These are phyloP conservation scores for Noctilio leporinus DNA, from an alignment of 2,113 vertebrate species.

Conservation along the genomic window DNA sequence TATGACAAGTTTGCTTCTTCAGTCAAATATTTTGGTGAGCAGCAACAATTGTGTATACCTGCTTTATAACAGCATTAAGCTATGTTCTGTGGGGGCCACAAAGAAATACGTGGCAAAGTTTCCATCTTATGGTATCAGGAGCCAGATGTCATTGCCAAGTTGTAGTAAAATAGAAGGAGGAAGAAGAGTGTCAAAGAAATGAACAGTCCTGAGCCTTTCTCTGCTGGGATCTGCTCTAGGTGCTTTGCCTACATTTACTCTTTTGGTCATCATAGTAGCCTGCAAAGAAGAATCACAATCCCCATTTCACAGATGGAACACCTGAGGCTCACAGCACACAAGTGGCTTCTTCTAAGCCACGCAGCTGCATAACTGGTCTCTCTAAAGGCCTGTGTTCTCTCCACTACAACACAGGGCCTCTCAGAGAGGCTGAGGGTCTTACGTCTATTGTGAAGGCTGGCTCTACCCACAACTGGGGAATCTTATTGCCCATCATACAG, in stretches of 20 bases:
- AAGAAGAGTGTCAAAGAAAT: neutral
- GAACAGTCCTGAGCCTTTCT: neutral
- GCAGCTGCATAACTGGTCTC: neutral
- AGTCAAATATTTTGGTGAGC: neutral
- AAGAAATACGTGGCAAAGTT: neutral
- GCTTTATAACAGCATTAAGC: neutral
- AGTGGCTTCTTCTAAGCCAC: neutral
- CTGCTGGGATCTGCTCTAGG: neutral
- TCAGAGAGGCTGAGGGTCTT: neutral
- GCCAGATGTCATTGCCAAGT: neutral
- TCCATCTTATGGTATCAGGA: neutral
- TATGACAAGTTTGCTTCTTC: neutral
- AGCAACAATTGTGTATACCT: neutral
- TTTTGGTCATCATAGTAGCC: neutral
- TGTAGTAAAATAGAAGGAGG: neutral
- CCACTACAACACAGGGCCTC: neutral
- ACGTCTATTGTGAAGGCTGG: neutral
- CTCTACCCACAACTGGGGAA: neutral
- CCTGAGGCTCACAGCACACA: neutral
- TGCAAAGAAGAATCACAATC: neutral
- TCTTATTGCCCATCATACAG: neutral
- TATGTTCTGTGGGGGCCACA: neutral
- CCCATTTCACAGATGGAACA: neutral
- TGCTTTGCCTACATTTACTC: neutral
- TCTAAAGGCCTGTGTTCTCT: neutral